Base-by-base conservation (phyloP, 2,113 vertebrate genomes). In the Polypterus senegalus region DNA sequence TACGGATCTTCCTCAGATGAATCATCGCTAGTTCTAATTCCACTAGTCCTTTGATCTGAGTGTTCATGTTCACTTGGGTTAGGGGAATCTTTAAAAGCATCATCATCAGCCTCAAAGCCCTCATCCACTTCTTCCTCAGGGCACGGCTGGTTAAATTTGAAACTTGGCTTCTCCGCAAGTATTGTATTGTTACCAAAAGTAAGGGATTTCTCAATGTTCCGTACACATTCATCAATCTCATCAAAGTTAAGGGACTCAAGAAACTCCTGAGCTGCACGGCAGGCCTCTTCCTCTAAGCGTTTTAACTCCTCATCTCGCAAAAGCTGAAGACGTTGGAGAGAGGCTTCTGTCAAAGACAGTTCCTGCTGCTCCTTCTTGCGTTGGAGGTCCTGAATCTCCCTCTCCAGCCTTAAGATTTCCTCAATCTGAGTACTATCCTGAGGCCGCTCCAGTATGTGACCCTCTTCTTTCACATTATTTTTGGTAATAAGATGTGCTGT, bases 1-100 rank as follows among this genome's bases (percentile, higher is more conserved):
- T 97, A 98, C 0, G 95, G 94, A 75, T 99, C 96, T 66, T 98
- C 96, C 72, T 97, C 94, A 0, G 94, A 97, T 0, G 96, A 99
- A 74, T 97, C 95, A 11, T 98, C 96, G 0, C 95, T 97, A 0
- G 92, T 98, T 11, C 94, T 81, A 77, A 97, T 98, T 57, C 95
- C 95, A 3, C 94, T 97, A 0, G 96, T 97, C 6, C 96, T 87
- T 82, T 97, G 95, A 70, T 99, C 96, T 0, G 92, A 97, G 71
- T 94, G 93, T 55, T 91, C 93, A 0, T 92, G 93, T 74, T 99
- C 96, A 3, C 96, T 99, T 0, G 94, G 92, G 80, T 97, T 97
- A 0, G 96, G 96, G 0, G 96, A 99, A 74, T 97, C 95, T 72
- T 97, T 98, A 74, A 94, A 95, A 5, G 90, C 89, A 3, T 97